phyloP scores from a whole-genome alignment of 2,888 invertebrate genomes.

The Conops quadrifasciatus region DNA sequence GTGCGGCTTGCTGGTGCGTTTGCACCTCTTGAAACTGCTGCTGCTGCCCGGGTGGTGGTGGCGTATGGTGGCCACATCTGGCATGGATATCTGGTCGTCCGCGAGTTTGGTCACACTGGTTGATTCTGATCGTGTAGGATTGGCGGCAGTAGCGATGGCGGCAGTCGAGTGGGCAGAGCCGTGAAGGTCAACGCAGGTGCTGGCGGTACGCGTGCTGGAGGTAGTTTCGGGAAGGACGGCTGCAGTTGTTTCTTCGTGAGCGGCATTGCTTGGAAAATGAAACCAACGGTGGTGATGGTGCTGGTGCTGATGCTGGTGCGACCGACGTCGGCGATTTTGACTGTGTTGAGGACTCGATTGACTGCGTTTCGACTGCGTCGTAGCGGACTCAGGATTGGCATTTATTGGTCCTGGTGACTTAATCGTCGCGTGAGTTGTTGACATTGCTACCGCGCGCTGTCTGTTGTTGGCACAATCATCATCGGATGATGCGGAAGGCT shows the following conservation, averaged over 20 bases:
- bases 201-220: constrained; percentile 10
- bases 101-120: constrained; percentile 47
- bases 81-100: constrained; percentile 39
- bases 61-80: constrained; percentile 44
- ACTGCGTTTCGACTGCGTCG: no score
- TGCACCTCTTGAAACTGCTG: constrained; percentile 26
- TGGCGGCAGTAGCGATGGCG: constrained; percentile 48
- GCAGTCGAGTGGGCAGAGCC: constrained; percentile 52
- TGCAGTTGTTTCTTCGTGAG: constrained; percentile 23
- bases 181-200: constrained; percentile 32
- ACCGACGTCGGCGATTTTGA: no score
- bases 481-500: constrained; percentile 53
- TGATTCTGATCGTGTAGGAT: constrained; percentile 50
- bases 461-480: constrained; percentile 28
- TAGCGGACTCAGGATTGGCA: no score
- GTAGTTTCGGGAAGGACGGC: constrained; percentile 13
- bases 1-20: constrained; percentile 45
- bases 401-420: no score
- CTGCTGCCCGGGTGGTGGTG: constrained; percentile 40
- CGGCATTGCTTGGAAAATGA: constrained; percentile 39
- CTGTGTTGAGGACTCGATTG: no score
- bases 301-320: neutral
- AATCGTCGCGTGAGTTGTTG: neutral
- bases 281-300: constrained; percentile 40
- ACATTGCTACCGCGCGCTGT: constrained; percentile 3